Base-by-base conservation (phyloP, 1,140 invertebrate genomes). In the Drosophila ficusphila region DNA sequence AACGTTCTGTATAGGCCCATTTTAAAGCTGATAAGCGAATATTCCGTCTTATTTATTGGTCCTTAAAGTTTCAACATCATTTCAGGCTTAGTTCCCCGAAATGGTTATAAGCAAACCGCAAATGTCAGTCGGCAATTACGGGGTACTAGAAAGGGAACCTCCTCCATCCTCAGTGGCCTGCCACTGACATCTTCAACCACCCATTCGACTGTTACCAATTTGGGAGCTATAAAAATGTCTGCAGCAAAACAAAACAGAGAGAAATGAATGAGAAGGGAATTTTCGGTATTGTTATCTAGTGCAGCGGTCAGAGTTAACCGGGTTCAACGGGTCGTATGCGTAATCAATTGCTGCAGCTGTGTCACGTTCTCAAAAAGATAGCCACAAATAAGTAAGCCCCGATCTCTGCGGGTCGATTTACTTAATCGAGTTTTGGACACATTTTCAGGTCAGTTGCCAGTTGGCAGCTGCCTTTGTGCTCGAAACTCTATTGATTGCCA, bases 391-490 rank as follows among this genome's bases (percentile, higher is more conserved):
- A 25, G 41, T 23, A 25, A 36, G 31, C 5, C n/a, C 19, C 41
- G 19, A 44, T 14, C 21, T 44, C 18, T 21, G 19, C 19, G 27
- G 69, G 39, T 34, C 82, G 77, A 77, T 88, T 88, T 83, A 72
- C 69, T 86, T 88, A 86, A 86, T 89, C 78, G 70, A 88, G 74
- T 82, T 86, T 56, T 48, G 64, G 39, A 36, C 74, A 86, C 74
- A 86, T 88, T 86, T 86, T 86, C 82, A 81, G 82, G 82, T 88
- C 82, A 86, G 56, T 85, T 85, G 79, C 81, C 76, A 79, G 61
- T 75, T 76, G 71, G 70, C 71, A 75, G 58, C 60, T 33, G 64
- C 62, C 61, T 82, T 82, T 82, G 79, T 83, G 31, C 25, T 65
- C 54, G 58, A 51, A 31, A 60, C 64, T 64, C 57, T 54, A 79